Base-by-base conservation (phyloP, 2,797 vertebrate genomes). In the Rhinichthys osculus region DNA sequence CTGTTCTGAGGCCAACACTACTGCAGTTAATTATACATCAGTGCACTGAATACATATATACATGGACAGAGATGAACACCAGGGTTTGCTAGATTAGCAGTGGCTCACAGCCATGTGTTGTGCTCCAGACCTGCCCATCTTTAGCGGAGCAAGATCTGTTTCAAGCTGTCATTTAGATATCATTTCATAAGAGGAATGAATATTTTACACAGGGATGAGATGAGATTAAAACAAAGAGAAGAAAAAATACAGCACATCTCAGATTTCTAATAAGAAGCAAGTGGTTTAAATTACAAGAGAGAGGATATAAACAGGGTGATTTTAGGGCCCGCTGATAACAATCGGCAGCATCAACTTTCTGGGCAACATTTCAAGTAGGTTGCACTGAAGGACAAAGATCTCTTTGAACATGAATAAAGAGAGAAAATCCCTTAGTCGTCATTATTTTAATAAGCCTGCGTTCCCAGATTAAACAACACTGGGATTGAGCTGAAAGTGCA, bases 281-380 rank as follows among this genome's bases (percentile, higher is more conserved):
- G 92, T 88, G 92, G 94, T 94, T 96, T 93, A 93, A 94, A 95
- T 96, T 95, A 96, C 95, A 94, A 94, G 92, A 93, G 93, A 91
- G 87, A 92, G 93, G 89, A 93, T 90, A 89, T 91, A 92, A 92
- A 94, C 91, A 91, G 92, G 92, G 84, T 87, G 90, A 93, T 93
- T 92, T 81, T 91, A 90, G 93, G 94, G 92, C 89, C 89, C 57
- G 47, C 92, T 92, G 96, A 97, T 96, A 96, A 94, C 96, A 93
- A 97, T 96, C 95, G 52, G 91, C 84, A 90, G 91, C 87, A 89
- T 93, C 91, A 91, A 92, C 92, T 92, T 90, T 90, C 95, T 93
- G 92, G 90, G 95, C 94, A 94, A 91, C 74, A 91, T 96, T 97
- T 98, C 96, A 96, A 95, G 93, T 92, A 93, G 91, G 92, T 94